Evolutionary conservation across 2,113 vertebrate species (phyloP), one percentile per base, ranked within the genome.

Genomic region (Cyrtonyx montezumae): DNA sequence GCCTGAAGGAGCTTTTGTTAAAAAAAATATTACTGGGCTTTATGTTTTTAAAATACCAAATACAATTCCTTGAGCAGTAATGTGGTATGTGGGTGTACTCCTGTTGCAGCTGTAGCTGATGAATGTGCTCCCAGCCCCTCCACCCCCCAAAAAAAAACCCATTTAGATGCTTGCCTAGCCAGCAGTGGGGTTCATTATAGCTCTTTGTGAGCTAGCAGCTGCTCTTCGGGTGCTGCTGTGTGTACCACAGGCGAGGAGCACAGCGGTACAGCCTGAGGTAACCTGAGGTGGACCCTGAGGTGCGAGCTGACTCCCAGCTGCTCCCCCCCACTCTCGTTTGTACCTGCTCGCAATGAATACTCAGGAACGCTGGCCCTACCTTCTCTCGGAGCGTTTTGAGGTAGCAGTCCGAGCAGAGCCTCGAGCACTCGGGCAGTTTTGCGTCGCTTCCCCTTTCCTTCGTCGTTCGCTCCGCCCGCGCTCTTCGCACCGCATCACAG

Each of bases 31-130:
- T 81, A 46, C 61, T 94, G 69, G 67, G 81, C 61, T 92, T 91
- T 91, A 53, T 66, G 32, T 82, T 93, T 92, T 83, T 59, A 19
- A 55, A 89, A 75, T 56, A 80, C 78, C 79, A 87, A 86, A 88
- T 81, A 55, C 20, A 62, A 43, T 5, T 32, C 28, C 3, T 5
- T 59, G 25, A 48, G 42, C 61, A 37, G 34, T 90, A 88, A 48
- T 6, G 49, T 13, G 30, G 16, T 62, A 18, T 42, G 28, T 4
- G 18, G 46, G 15, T 37, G 30, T 40, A 3, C 5, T 66, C 42
- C 42, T 59, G 26, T 46, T 67, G 18, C 51, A 36, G 34, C 34
- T 73, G 20, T 65, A 7, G 4, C 20, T 77, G 34, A 77, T 18
- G 17, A 66, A 66, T 5, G 8, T 13, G 23, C 6, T 22, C 9